Base-by-base conservation (phyloP, 2,888 invertebrate species). In the Pammene fasciana region DNA sequence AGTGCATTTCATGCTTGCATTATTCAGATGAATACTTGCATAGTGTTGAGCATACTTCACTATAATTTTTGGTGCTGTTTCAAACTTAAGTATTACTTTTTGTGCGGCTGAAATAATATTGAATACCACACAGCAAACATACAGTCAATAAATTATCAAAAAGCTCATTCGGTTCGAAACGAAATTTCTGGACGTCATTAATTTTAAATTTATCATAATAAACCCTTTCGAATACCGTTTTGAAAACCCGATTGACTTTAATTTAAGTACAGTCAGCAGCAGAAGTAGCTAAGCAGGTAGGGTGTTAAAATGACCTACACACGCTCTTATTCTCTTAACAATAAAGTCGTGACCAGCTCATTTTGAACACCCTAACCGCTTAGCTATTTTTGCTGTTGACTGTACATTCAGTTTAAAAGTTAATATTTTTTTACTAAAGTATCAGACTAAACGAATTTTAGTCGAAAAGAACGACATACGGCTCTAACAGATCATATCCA, bases 1-100 rank as follows among this genome's bases (percentile, higher is more conserved):
- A 71, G 78, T 83, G 86, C 89, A 89, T 89, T 86, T 79, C n/a
- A 88, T 89, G 88, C 88, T 75, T 76, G 74, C 26, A 73, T n/a
- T 75, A 75, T 68, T 73, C 76, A 72, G 72, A 57, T 16, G 48
- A 59, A 65, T 60, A 65, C 43, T 64, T 60, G 54, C 55, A 65
- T 59, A 45, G 34, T 52, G 43, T 62, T 68, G 70, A 60, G 65
- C 70, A 52, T 54, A 41, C n/a, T 54, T 70, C 43, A 55, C 64
- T 64, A 67, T 18, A 55, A 38, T 54, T 65, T 70, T 70, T 70
- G 68, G 68, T 70, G 59, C 65, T 52, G 45, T 61, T 61, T 54
- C 56, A 65, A 65, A 41, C 43, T 11, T 38, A 34, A 14, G 13
- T 14, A 65, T 50, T 41, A 43, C 26, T 16, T 34, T 45, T 6